A percentile compares a stretch with the other conserved stretches of the same genome.
Conservation (phyloP, 1,140 invertebrate genomes). For the Acyrthosiphon pisum region DNA sequence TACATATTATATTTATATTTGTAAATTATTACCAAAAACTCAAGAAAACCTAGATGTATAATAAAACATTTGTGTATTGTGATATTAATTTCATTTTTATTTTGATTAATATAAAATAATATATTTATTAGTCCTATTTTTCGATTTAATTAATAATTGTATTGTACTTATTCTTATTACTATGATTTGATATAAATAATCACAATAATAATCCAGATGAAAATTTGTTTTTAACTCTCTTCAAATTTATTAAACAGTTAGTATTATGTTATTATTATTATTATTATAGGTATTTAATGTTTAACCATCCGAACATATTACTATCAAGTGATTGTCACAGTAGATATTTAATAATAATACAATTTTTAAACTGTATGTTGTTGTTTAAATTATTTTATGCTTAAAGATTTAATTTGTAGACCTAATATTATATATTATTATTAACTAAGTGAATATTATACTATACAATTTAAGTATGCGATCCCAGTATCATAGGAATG, state of each 20-base stretch:
- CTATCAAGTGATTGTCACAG: too few species aligned
- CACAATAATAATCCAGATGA: background rate
- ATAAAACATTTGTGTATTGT: background rate
- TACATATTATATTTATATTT: too few species aligned
- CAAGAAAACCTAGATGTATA: background rate
- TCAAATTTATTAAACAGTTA: background rate
- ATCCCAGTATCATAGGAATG: background rate
- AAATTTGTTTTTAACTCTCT: background rate
- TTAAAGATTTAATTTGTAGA: background rate
- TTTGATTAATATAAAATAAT: background rate
- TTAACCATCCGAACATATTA: too few species aligned
- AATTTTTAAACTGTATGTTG: background rate
- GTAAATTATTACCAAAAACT: background rate
- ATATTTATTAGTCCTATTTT: background rate
- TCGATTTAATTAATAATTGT: background rate
- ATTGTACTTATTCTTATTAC: background rate
- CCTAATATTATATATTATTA: background rate
- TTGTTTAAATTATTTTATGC: background rate
- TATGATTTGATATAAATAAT: background rate
- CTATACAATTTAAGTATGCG: background rate
- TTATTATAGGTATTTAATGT: background rate
- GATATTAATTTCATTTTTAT: background rate
- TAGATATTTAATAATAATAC: background rate
- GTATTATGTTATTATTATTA: too few species aligned
- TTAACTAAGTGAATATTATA: background rate